These are phyloP conservation scores for Orthonevra nobilis DNA, from an alignment of 2,888 invertebrate species.

Conservation along the genomic window DNA sequence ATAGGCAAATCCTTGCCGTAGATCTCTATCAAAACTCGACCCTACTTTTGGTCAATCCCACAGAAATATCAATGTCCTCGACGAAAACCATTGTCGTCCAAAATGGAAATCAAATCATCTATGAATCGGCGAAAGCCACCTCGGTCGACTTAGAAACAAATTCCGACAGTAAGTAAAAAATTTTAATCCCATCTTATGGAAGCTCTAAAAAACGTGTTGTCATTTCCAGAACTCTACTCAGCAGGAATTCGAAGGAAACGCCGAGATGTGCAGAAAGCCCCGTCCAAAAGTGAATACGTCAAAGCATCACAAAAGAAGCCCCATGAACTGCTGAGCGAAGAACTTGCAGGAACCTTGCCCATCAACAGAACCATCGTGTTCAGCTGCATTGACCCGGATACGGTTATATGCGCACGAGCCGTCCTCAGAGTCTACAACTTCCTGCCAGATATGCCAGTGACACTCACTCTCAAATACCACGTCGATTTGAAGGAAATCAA, in stretches of 20 bases:
- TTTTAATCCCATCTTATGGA: neutral
- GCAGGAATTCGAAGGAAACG: conserved; percentile 71
- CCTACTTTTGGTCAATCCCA: conserved; percentile 75
- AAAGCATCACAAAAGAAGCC: conserved; percentile 75
- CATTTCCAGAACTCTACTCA: conserved; percentile 61
- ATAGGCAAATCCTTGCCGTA: conserved; percentile 75
- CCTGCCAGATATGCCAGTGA: conserved; percentile 75
- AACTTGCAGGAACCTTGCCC: conserved; percentile 77
- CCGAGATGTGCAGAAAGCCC: conserved; percentile 73
- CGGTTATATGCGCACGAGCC: conserved; percentile 77
- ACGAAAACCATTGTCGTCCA: conserved; percentile 61
- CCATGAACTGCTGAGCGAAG: conserved; percentile 76
- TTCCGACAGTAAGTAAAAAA: conserved; percentile 43
- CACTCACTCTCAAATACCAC: conserved; percentile 76
- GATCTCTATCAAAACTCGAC: conserved; percentile 77
- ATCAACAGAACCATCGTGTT: conserved; percentile 80
- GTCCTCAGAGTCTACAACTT: conserved; percentile 77
- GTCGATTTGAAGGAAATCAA: conserved; percentile 79
- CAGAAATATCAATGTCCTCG: conserved; percentile 73
- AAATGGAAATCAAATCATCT: conserved; percentile 63
- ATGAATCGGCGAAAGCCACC: conserved; percentile 17
- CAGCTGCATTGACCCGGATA: conserved; percentile 77
- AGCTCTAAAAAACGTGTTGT: conserved; percentile 24
- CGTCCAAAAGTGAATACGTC: conserved; percentile 76
- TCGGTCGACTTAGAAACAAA: conserved; percentile 38